A percentile compares a stretch with the other conserved stretches of the same genome.
Evolutionary conservation across 2,888 invertebrate genomes (phyloP).

Genomic region (Hydrotaea diabolus): DNA sequence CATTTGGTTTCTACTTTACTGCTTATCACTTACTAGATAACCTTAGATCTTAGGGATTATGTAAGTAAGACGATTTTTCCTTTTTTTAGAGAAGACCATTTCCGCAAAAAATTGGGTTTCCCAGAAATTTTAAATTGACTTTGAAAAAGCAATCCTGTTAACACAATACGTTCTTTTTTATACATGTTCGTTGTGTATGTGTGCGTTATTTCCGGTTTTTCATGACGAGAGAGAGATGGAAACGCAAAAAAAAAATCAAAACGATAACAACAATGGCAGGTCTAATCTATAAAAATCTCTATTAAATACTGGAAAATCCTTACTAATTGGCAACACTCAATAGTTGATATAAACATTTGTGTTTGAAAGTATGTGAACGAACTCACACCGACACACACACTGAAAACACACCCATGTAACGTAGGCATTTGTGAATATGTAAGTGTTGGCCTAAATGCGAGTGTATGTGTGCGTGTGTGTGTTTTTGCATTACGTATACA

Average conservation of each 20-base stretch:
- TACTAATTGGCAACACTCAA: slow-evolving; percentile 66
- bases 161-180: not conserved
- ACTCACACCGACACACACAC: not conserved
- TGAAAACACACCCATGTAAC: too few relatives aligned
- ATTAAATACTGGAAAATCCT: slow-evolving; percentile 66
- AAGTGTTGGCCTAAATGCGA: too few relatives aligned
- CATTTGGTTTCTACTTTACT: too few relatives aligned
- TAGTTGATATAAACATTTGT: slow-evolving; percentile 48
- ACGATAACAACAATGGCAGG: slow-evolving; percentile 2
- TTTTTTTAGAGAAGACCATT: too few relatives aligned
- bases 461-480: slow-evolving; percentile 4
- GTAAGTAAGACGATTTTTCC: too few relatives aligned
- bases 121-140: too few relatives aligned
- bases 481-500: slow-evolving; percentile 20
- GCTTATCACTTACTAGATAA: too few relatives aligned
- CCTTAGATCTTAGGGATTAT: too few relatives aligned
- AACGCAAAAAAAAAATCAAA: not conserved
- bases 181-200: not conserved
- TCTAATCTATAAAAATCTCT: slow-evolving; percentile 47
- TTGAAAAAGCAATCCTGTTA: not conserved
- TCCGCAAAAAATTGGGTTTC: too few relatives aligned
- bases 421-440: slow-evolving; percentile 9
- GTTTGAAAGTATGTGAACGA: not conserved
- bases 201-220: not conserved
- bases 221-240: not conserved